Conservation (phyloP, 53 echinoderm and acorn worm genomes). For the Holothuria leucospilota region DNA sequence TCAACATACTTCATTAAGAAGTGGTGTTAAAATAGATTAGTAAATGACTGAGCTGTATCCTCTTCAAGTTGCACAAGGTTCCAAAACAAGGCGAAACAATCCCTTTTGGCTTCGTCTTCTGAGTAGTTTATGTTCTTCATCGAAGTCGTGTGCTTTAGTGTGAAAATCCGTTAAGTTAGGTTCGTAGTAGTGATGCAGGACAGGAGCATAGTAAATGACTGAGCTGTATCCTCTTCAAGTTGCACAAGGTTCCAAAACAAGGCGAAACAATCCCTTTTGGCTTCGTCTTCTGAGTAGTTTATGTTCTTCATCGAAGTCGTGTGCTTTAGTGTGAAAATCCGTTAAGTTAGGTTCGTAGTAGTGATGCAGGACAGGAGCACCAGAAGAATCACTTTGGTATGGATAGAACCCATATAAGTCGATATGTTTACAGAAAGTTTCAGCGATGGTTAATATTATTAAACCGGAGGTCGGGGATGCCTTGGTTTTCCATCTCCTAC, state of each 20-base stretch:
- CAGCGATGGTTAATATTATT: too few relatives aligned
- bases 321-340: background rate
- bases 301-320: slow-evolving; percentile 19
- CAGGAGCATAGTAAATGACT: too few relatives aligned
- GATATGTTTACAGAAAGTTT: slow-evolving; percentile 29
- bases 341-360: slow-evolving; percentile 29
- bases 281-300: background rate
- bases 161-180: background rate
- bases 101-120: background rate
- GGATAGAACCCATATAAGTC: slow-evolving; percentile 45
- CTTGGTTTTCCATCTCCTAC: too few relatives aligned
- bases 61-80: slow-evolving; percentile 8
- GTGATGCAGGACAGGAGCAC: slow-evolving; percentile 18
- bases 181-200: slow-evolving; percentile 41
- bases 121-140: slow-evolving; percentile 12
- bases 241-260: slow-evolving; percentile 16
- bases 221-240: too few relatives aligned
- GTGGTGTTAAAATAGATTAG: too few relatives aligned
- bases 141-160: background rate
- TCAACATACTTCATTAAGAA: too few relatives aligned
- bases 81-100: background rate
- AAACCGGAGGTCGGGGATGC: too few relatives aligned
- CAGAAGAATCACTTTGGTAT: slow-evolving; percentile 23
- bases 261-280: background rate
- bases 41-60: too few relatives aligned